Percentiles rank a stretch among this genome's conserved stretches.
Conservation (phyloP, 2,113 vertebrate species). For the Phrynosoma blainvillii region DNA sequence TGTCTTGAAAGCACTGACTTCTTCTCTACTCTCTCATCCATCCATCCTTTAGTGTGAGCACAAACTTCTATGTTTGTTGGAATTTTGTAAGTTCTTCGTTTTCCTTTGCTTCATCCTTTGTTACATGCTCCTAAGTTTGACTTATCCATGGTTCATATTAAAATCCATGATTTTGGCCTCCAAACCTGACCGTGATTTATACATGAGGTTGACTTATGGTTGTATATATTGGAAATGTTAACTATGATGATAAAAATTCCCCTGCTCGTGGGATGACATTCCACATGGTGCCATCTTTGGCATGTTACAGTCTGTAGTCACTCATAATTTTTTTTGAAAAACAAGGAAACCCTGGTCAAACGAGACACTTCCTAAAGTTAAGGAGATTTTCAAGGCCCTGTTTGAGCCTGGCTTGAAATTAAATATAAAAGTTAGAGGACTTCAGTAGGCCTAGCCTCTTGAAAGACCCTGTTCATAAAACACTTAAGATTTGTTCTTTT, state of each 20-base stretch:
- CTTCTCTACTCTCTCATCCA: too few relatives aligned
- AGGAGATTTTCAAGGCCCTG: conserved; percentile 28
- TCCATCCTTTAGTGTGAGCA: too few relatives aligned
- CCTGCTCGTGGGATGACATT: neutral
- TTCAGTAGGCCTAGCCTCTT: neutral
- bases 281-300: conserved; percentile 46
- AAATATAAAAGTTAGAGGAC: conserved; percentile 29
- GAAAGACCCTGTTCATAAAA: neutral
- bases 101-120: too few relatives aligned
- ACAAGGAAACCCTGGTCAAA: conserved; percentile 57
- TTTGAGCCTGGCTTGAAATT: conserved; percentile 22
- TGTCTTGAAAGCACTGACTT: too few relatives aligned
- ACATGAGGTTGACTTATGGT: too few relatives aligned
- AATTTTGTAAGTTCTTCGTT: too few relatives aligned
- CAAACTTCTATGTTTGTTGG: too few relatives aligned
- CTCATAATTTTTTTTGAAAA: conserved; percentile 53
- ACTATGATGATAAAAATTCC: neutral
- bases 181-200: too few relatives aligned
- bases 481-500: neutral
- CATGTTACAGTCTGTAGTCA: conserved; percentile 16
- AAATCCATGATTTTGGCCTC: too few relatives aligned
- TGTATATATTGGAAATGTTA: neutral
- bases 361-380: conserved; percentile 35
- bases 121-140: too few relatives aligned
- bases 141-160: too few relatives aligned